Conservation (phyloP, 2,113 vertebrate genomes). For the Lichenostomus cassidix region DNA sequence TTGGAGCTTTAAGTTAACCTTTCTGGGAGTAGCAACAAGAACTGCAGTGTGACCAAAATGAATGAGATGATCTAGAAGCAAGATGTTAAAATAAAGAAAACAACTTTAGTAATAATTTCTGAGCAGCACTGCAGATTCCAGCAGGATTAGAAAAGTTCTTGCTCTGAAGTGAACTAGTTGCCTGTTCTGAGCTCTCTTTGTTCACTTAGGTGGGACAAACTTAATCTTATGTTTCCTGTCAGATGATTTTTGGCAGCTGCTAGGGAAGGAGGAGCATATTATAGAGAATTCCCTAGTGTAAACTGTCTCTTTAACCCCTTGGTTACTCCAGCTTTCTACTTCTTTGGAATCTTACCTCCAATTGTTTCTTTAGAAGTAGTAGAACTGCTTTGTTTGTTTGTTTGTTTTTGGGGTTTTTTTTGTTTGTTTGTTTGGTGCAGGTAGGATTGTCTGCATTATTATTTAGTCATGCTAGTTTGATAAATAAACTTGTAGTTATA, state of each 20-base stretch:
- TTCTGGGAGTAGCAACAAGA: constrained; percentile 74
- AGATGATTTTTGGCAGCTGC: constrained; percentile 89
- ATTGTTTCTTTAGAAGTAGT: neutral
- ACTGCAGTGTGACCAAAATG: constrained; percentile 67
- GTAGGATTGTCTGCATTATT: neutral
- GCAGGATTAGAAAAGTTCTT: constrained; percentile 79
- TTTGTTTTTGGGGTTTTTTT: no score
- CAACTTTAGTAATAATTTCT: constrained; percentile 71
- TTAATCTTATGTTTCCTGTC: constrained; percentile 97
- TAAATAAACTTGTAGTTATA: neutral
- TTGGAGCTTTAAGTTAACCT: constrained; percentile 81
- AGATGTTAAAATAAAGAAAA: constrained; percentile 75
- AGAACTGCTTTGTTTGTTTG: neutral
- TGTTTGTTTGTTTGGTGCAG: neutral
- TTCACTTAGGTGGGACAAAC: constrained; percentile 97
- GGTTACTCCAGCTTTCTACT: neutral
- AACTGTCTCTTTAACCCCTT: constrained; percentile 78
- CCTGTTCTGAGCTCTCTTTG: constrained; percentile 90
- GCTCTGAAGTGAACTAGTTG: constrained; percentile 75
- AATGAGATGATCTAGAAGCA: constrained; percentile 73
- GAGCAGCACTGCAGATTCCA: constrained; percentile 74
- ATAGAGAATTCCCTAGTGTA: constrained; percentile 60
- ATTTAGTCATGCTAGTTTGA: neutral
- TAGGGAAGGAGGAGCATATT: constrained; percentile 70
- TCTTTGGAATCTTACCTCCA: neutral